Conservation (phyloP, 1,140 invertebrate species). For the Akabosia matsudoensis region DNA sequence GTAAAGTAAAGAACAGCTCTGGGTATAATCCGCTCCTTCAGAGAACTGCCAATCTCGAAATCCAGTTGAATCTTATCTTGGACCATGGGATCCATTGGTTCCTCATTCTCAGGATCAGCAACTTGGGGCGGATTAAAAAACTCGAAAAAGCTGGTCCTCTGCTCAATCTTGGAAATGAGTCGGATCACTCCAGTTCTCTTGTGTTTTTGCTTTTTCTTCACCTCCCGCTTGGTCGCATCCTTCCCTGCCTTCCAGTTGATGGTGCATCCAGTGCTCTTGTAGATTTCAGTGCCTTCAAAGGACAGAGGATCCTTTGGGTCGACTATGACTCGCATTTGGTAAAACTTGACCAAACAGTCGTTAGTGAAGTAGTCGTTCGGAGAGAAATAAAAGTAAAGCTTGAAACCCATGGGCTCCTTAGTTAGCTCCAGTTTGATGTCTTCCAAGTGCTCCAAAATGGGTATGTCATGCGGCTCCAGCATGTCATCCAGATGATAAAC, state of each 20-base stretch:
- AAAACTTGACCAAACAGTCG: slow-evolving; percentile 87
- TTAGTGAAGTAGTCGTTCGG: slow-evolving; percentile 97
- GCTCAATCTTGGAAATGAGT: slow-evolving; percentile 60
- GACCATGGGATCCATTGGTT: slow-evolving; percentile 70
- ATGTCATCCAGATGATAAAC: neutral
- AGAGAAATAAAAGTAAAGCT: slow-evolving; percentile 88
- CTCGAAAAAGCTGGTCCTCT: slow-evolving; percentile 62
- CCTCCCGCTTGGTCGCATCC: slow-evolving; percentile 62
- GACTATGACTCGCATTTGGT: slow-evolving; percentile 86
- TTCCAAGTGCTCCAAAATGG: slow-evolving; percentile 11
- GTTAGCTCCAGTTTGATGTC: slow-evolving; percentile 1
- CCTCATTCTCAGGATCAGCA: slow-evolving; percentile 70
- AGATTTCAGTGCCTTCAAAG: slow-evolving; percentile 97
- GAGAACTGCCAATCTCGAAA: slow-evolving; percentile 95
- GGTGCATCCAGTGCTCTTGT: slow-evolving; percentile 75
- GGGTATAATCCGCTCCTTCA: slow-evolving; percentile 85
- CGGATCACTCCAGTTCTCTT: slow-evolving; percentile 59
- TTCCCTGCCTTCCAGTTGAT: slow-evolving; percentile 67
- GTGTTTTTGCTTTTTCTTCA: slow-evolving; percentile 67
- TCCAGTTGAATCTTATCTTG: slow-evolving; percentile 62
- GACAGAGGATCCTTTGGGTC: slow-evolving; percentile 88
- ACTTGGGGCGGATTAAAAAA: slow-evolving; percentile 61
- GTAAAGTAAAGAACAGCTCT: slow-evolving; percentile 90
- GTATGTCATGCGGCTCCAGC: neutral
- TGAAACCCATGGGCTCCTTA: slow-evolving; percentile 73